phyloP scores from a whole-genome alignment of 2,888 invertebrate species.

The Danaus chrysippus region DNA sequence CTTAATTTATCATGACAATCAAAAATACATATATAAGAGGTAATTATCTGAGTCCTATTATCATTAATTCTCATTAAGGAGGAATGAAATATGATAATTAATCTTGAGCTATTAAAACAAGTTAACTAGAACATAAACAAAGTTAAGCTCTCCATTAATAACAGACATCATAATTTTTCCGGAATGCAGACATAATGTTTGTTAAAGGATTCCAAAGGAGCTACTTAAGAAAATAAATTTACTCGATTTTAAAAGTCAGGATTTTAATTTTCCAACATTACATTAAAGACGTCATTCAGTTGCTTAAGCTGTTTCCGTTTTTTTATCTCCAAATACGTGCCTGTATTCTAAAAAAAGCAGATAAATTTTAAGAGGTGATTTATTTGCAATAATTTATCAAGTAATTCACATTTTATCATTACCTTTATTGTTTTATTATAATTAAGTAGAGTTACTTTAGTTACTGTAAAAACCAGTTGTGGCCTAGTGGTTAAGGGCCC shows the following conservation, averaged over 20 bases:
- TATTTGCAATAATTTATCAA: too few species aligned
- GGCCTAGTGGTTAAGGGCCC: too few species aligned
- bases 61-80: not conserved
- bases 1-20: not conserved
- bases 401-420: too few species aligned
- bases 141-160: conserved; percentile 55
- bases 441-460: too few species aligned
- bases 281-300: not conserved
- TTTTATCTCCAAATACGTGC: too few species aligned
- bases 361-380: too few species aligned
- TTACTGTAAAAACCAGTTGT: too few species aligned
- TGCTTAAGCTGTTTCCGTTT: too few species aligned
- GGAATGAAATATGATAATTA: conserved; percentile 12
- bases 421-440: too few species aligned
- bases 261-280: conserved; percentile 1
- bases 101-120: conserved; percentile 41
- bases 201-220: conserved; percentile 27
- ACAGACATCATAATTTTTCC: conserved; percentile 51
- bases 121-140: conserved; percentile 51
- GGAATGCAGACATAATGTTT: conserved; percentile 46
- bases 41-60: not conserved
- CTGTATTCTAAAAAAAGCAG: too few species aligned
- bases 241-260: conserved; percentile 3
- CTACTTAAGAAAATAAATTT: conserved; percentile 18
- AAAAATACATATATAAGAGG: not conserved